These are phyloP conservation scores for Perognathus longimembris DNA, from an alignment of 2,113 vertebrate genomes.

Conservation along the genomic window DNA sequence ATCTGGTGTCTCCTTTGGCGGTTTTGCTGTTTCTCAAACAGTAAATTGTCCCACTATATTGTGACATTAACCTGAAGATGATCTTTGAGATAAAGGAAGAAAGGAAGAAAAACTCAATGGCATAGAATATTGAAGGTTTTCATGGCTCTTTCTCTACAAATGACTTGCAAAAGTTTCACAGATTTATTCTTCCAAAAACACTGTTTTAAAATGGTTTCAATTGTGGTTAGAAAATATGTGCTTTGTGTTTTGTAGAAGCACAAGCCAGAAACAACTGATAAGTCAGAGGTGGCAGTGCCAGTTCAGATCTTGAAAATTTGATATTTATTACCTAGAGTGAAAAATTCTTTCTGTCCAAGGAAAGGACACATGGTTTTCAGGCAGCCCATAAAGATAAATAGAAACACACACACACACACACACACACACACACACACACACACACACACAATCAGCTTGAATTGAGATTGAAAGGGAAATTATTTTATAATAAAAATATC, in stretches of 20 bases:
- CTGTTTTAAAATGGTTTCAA: slow-evolving; percentile 57
- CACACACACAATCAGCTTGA: background rate
- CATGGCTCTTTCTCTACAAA: background rate
- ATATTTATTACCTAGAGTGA: slow-evolving; percentile 62
- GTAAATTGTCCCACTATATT: background rate
- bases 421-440: background rate
- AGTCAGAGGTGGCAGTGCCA: slow-evolving; percentile 56
- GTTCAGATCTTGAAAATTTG: slow-evolving; percentile 49
- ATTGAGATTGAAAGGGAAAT: background rate
- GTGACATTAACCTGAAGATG: background rate
- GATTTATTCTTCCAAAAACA: slow-evolving; percentile 26
- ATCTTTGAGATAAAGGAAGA: background rate
- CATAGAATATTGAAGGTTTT: background rate
- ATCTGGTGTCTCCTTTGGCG: rapidly evolving
- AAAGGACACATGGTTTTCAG: slow-evolving; percentile 61
- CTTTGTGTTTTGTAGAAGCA: slow-evolving; percentile 44
- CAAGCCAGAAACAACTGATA: slow-evolving; percentile 33
- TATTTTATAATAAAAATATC: slow-evolving; percentile 8
- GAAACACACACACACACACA: background rate
- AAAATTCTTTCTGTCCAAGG: slow-evolving; percentile 55
- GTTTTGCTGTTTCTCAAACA: background rate
- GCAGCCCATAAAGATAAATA: background rate
- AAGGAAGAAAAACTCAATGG: background rate
- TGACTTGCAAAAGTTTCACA: slow-evolving; percentile 7
- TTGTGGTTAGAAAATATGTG: slow-evolving; percentile 58